Evolutionary conservation across 1,140 invertebrate genomes (phyloP), one percentile per base, ranked within the genome.

Genomic region (Atta cephalotes): DNA sequence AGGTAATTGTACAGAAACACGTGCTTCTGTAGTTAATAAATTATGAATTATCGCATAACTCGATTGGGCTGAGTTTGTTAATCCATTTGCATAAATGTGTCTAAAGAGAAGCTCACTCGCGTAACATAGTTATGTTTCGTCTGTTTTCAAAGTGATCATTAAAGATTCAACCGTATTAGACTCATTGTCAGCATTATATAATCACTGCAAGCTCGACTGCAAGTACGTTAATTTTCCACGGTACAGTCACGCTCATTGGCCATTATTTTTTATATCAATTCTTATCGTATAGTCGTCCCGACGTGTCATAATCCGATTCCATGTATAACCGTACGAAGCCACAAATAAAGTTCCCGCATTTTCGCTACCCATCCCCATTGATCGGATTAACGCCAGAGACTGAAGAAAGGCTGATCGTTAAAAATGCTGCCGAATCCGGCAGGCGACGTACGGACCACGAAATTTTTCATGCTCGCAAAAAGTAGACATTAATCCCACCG

Each of bases 401-500:
- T 66, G 66, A 81, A 81, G 79, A 77, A 77, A 63, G 39, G 56
- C 58, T 85, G 77, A 79, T 79, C 60, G 77, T 79, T 79, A 65
- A 85, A 74, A 85, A 63, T 65, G 71, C 72, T 21, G 12, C 39
- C 81, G 58, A 85, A 85, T 65, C 39, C 60, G 18, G 0, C 25
- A 21, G 14, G 66, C 56, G 25, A 21, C 35, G 71, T 63, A 35
- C 72, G 81, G 56, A 71, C 56, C 56, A 45, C 18, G 60, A 9
- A 85, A 85, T 85, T 77, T 77, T 85, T 77, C 81, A 85, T 77
- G 79, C 78, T 35, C 49, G 31, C 60, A 45, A 35, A 72, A 35
- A 62, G 25, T 16, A 18, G 18, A 81, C 65, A 71, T 81, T 81
- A 71, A 81, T 81, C 79, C 65, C 21, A n/a, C 35, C 35, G 51